Evolutionary conservation across 2,797 vertebrate genomes (phyloP).

Genomic region (Hozukius guyotensis): DNA sequence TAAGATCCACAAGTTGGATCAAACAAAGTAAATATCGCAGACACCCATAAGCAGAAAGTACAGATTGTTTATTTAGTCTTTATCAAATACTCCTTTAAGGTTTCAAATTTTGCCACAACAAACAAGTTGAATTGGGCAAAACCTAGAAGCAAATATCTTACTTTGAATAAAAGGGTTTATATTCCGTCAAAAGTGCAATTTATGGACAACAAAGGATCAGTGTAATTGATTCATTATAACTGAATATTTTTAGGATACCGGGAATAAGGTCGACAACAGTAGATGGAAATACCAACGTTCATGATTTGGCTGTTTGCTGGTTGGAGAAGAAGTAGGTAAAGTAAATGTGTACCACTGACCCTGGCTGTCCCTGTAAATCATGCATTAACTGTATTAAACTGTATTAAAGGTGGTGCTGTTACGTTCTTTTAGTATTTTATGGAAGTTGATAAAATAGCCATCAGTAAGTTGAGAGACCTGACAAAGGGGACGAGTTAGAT

Average conservation of each 20-base stretch:
- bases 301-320: neutral
- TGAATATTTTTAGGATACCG: neutral
- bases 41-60: constrained; percentile 2
- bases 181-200: neutral
- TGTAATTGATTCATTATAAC: neutral
- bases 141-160: neutral
- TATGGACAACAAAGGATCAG: neutral
- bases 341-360: neutral
- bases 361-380: neutral
- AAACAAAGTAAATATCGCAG: constrained; percentile 47
- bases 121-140: neutral
- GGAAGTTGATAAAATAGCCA: neutral
- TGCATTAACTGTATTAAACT: neutral
- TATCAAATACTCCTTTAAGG: constrained; percentile 21
- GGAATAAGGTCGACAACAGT: neutral
- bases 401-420: neutral
- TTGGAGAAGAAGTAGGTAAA: neutral
- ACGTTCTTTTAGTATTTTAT: neutral
- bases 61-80: constrained; percentile 46
- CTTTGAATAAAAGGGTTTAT: neutral
- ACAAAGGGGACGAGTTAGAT: neutral
- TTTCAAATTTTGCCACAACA: neutral
- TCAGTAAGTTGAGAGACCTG: neutral
- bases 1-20: constrained; percentile 39
- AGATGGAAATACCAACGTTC: neutral